Conservation (phyloP, 2,888 invertebrate genomes). For the Omphaloscelis lunosa region DNA sequence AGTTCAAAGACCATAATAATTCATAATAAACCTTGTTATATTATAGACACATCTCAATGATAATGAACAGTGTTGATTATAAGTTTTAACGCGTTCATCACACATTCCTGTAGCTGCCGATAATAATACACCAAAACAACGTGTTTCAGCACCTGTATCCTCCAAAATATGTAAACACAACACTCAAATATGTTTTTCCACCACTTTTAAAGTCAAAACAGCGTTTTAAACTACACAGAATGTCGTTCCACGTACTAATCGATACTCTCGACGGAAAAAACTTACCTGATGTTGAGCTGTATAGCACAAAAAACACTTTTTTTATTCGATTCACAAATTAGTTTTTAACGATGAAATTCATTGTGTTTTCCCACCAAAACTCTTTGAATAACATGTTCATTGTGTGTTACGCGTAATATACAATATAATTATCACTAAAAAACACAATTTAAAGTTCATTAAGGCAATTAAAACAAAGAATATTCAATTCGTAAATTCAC, state of each 20-base stretch:
- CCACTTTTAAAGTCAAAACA: constrained; percentile 57
- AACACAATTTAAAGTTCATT: constrained; percentile 52
- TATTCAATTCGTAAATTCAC: constrained; percentile 71
- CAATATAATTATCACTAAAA: constrained; percentile 34
- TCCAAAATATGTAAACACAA: constrained; percentile 69
- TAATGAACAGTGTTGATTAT: constrained; percentile 7
- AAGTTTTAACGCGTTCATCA: constrained; percentile 19
- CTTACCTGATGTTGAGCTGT: constrained; percentile 75
- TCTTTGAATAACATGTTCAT: constrained; percentile 46
- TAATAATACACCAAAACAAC: constrained; percentile 38
- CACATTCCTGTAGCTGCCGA: neutral
- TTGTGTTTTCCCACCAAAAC: constrained; percentile 54
- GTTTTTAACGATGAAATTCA: constrained; percentile 61
- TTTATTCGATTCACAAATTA: constrained; percentile 71
- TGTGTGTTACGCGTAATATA: constrained; percentile 8
- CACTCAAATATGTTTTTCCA: constrained; percentile 49
- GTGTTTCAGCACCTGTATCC: constrained; percentile 24
- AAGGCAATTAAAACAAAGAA: constrained; percentile 66
- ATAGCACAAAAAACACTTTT: constrained; percentile 79
- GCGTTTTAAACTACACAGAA: constrained; percentile 54
- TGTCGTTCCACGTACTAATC: constrained; percentile 75
- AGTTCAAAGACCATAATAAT: neutral
- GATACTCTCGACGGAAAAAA: constrained; percentile 79
- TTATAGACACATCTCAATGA: neutral
- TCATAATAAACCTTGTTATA: neutral